Base-by-base conservation (phyloP, 2,113 vertebrate species). In the Lonchura striata region DNA sequence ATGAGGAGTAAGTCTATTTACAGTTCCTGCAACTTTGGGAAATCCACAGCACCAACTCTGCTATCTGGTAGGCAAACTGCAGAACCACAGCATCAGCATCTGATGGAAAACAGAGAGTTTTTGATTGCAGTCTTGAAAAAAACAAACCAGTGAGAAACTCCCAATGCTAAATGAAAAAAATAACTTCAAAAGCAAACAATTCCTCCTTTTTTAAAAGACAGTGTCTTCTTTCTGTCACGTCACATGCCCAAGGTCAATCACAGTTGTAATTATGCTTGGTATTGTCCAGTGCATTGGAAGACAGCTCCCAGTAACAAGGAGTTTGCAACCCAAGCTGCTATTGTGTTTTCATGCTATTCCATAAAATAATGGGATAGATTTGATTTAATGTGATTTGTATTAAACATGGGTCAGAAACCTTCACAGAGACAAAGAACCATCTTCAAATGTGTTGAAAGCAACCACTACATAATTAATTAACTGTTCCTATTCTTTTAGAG, bases 401-500 rank as follows among this genome's bases (percentile, higher is more conserved):
- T 77, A 93, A 92, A 88, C 1, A 6, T 6, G 28, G 16, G 70
- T 65, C 56, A 66, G 63, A 46, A 94, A 64, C 15, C 37, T 79
- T 69, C 61, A 13, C 22, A 59, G 23, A 63, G 15, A 47, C 6
- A n/a, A 76, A 53, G 23, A 42, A 25, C 13, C 6, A 42, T 24
- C 30, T 84, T 65, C 22, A 30, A 60, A 39, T 35, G 5, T 23
- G n/a, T 27, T 66, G 63, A 82, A 68, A 60, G 5, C 22, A 37
- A 68, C 3, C 2, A 35, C 15, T 30, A 24, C 33, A 39, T 39
- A 39, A 39, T 92, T 92, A 79, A 93, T 50, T 77, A 72, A 75
- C n/a, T 82, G 25, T 78, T 77, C 54, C 19, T 97, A 15, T 57
- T 92, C 21, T 94, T 59, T 60, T 77, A 42, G 87, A 99, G 98